These are phyloP conservation scores for Leuciscus idus DNA, from an alignment of 2,113 vertebrate genomes.

Conservation along the genomic window DNA sequence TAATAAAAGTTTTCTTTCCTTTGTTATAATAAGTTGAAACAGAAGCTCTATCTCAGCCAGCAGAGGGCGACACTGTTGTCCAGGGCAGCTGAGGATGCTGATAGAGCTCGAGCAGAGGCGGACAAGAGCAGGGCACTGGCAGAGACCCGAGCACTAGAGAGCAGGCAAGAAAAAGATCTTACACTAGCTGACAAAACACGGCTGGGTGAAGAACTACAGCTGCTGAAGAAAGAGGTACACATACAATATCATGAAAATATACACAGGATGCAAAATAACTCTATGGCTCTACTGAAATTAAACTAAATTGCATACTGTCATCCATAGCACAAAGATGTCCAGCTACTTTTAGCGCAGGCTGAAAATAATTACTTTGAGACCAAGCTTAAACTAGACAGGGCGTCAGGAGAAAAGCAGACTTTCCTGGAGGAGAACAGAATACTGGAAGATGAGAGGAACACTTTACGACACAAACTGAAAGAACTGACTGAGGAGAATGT, in stretches of 20 bases:
- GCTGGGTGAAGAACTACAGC: constrained; percentile 68
- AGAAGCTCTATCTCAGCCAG: constrained; percentile 70
- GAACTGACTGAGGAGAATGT: constrained; percentile 67
- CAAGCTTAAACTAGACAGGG: constrained; percentile 74
- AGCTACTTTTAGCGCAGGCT: constrained; percentile 65
- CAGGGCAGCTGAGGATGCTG: constrained; percentile 59
- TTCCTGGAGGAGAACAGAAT: constrained; percentile 66
- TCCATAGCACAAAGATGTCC: constrained; percentile 65
- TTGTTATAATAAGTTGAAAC: constrained; percentile 68
- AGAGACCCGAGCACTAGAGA: constrained; percentile 61
- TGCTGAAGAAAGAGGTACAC: constrained; percentile 69
- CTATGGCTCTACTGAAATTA: neutral
- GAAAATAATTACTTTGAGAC: constrained; percentile 76
- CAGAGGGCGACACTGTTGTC: constrained; percentile 71
- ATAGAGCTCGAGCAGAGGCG: constrained; percentile 62
- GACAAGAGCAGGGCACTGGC: constrained; percentile 67
- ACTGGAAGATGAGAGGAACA: constrained; percentile 66
- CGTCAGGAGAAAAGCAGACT: constrained; percentile 68
- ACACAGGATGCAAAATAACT: neutral
- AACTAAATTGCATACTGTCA: neutral
- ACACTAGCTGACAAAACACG: constrained; percentile 61
- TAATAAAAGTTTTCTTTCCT: neutral
- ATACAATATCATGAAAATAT: neutral
- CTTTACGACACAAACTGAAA: constrained; percentile 70
- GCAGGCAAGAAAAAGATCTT: constrained; percentile 63